Evolutionary conservation across 2,113 vertebrate genomes (phyloP).

Genomic region (Perognathus longimembris): DNA sequence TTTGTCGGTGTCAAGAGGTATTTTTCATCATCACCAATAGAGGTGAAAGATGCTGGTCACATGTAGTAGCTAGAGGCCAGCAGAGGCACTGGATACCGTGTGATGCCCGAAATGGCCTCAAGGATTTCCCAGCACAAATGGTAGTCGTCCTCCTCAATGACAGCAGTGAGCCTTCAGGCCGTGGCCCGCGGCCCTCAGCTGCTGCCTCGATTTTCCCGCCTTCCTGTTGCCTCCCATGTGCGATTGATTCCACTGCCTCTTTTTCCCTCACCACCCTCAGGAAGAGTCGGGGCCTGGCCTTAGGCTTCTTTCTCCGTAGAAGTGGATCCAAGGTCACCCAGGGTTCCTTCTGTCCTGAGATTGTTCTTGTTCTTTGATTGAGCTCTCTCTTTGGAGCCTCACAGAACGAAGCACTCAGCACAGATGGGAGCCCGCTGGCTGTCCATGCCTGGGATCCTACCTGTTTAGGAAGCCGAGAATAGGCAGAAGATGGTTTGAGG

Average conservation of each 20-base stretch:
- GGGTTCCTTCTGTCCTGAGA: background rate
- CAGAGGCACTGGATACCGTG: no score
- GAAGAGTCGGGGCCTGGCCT: background rate
- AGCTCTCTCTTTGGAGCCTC: background rate
- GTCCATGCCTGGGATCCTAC: no score
- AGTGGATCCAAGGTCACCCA: no score
- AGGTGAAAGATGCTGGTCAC: background rate
- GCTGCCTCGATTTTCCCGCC: no score
- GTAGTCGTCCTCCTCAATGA: rapidly evolving
- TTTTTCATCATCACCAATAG: background rate
- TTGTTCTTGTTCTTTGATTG: background rate
- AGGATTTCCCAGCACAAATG: rapidly evolving
- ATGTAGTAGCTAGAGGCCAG: background rate
- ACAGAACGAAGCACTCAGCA: rapidly evolving
- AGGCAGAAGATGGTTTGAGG: no score
- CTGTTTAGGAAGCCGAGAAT: no score
- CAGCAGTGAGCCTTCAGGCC: rapidly evolving
- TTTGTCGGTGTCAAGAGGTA: background rate
- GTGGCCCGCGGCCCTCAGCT: no score
- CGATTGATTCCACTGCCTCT: rapidly evolving
- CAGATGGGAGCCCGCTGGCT: background rate
- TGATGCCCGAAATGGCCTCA: background rate
- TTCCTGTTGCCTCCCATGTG: background rate
- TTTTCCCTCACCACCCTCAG: rapidly evolving
- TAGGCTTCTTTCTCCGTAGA: rapidly evolving